Evolutionary conservation across 1,140 invertebrate species (phyloP).

Genomic region (Stegodyphus dumicola): DNA sequence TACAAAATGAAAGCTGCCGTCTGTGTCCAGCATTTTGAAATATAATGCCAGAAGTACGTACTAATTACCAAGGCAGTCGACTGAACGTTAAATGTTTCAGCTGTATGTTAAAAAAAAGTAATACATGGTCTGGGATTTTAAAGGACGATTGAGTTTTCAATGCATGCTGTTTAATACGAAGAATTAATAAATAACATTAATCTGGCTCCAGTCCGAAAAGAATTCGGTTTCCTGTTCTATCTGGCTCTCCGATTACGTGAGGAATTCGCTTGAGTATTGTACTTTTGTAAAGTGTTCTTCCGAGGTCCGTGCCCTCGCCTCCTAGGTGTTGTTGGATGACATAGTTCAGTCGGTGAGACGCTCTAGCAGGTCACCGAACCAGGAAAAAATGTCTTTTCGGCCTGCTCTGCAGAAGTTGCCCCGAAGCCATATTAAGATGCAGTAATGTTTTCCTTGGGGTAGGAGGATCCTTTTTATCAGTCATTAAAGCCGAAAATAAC

Average conservation of each 20-base stretch:
- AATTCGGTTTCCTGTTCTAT: background rate
- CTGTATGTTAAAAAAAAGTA: too few species aligned
- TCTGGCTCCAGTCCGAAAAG: background rate
- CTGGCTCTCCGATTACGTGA: background rate
- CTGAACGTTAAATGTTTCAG: too few species aligned
- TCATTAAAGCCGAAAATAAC: too few species aligned
- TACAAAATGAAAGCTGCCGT: too few species aligned
- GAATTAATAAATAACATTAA: too few species aligned
- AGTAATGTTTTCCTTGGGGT: background rate
- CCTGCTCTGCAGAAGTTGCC: conserved; percentile 6
- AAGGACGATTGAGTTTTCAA: too few species aligned
- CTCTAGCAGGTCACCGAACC: conserved; percentile 45
- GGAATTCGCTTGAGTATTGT: background rate
- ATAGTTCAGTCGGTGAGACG: conserved; percentile 40
- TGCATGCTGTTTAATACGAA: too few species aligned
- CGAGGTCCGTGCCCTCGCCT: background rate
- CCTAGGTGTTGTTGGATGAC: conserved; percentile 35
- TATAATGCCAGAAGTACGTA: too few species aligned
- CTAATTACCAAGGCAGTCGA: too few species aligned
- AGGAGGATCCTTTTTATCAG: too few species aligned
- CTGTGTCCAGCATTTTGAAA: too few species aligned
- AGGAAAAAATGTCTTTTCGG: conserved; percentile 39
- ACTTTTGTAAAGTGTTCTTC: background rate
- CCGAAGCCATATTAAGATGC: conserved; percentile 19
- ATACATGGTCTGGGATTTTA: too few species aligned